Evolutionary conservation across 2,797 vertebrate genomes (phyloP).

Genomic region (Danio tinwini): DNA sequence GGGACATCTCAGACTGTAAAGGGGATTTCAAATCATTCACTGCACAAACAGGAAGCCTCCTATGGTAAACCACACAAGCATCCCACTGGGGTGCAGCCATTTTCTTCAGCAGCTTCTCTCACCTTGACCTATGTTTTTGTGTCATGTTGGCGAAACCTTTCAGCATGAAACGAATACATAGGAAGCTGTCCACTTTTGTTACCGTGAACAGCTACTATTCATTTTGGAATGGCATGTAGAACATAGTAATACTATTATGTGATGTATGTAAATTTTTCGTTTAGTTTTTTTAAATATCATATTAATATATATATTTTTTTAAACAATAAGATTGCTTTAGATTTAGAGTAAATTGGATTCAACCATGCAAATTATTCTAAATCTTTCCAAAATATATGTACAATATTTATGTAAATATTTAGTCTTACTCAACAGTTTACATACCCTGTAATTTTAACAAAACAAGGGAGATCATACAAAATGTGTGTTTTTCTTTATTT

Average conservation of each 20-base stretch:
- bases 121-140: slow-evolving; percentile 35
- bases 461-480: too few relatives aligned
- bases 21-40: slow-evolving; percentile 30
- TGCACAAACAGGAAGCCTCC: slow-evolving; percentile 40
- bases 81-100: slow-evolving; percentile 11
- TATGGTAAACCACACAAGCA: slow-evolving; percentile 38
- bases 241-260: too few relatives aligned
- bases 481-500: too few relatives aligned
- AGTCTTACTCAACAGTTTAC: too few relatives aligned
- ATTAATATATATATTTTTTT: too few relatives aligned
- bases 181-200: not conserved
- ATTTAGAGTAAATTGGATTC: not conserved
- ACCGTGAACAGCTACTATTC: not conserved
- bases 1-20: slow-evolving; percentile 30
- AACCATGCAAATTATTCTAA: not conserved
- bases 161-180: not conserved
- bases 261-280: too few relatives aligned
- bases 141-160: not conserved
- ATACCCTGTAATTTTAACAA: too few relatives aligned
- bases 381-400: too few relatives aligned
- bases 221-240: not conserved
- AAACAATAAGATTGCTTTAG: not conserved
- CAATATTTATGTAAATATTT: too few relatives aligned
- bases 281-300: too few relatives aligned
- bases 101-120: slow-evolving; percentile 11